These are phyloP conservation scores for Theristicus caerulescens DNA, from an alignment of 2,113 vertebrate species.

Conservation along the genomic window DNA sequence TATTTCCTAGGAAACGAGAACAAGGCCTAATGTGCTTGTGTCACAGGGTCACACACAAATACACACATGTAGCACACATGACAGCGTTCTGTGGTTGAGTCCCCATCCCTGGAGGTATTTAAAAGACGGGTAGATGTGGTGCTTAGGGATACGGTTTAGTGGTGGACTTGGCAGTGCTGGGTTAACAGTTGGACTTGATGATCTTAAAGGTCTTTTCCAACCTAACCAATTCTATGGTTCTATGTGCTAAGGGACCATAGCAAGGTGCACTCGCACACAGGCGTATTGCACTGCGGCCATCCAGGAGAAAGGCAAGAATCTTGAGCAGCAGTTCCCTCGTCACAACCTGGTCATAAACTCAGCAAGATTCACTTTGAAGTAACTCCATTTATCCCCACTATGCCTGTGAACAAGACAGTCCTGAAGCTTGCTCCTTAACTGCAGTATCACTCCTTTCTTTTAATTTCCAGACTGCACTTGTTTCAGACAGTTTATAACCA, in stretches of 20 bases:
- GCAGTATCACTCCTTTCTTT: neutral
- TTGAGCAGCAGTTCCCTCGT: neutral
- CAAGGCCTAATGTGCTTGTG: neutral
- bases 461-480: neutral
- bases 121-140: too few species aligned
- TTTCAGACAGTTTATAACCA: neutral
- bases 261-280: neutral
- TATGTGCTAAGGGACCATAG: neutral
- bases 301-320: neutral
- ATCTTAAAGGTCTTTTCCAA: too few species aligned
- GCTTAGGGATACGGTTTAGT: too few species aligned
- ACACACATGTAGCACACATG: rapidly evolving
- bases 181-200: too few species aligned
- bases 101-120: too few species aligned
- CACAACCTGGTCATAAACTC: neutral
- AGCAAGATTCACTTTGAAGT: neutral
- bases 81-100: neutral
- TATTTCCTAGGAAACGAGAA: neutral
- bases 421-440: neutral
- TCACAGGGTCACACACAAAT: neutral
- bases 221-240: too few species aligned
- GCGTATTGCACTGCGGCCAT: neutral
- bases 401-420: neutral
- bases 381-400: neutral
- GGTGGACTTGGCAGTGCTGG: too few species aligned